phyloP scores from a whole-genome alignment of 1,140 invertebrate species.

The Hesperophylax magnus region DNA sequence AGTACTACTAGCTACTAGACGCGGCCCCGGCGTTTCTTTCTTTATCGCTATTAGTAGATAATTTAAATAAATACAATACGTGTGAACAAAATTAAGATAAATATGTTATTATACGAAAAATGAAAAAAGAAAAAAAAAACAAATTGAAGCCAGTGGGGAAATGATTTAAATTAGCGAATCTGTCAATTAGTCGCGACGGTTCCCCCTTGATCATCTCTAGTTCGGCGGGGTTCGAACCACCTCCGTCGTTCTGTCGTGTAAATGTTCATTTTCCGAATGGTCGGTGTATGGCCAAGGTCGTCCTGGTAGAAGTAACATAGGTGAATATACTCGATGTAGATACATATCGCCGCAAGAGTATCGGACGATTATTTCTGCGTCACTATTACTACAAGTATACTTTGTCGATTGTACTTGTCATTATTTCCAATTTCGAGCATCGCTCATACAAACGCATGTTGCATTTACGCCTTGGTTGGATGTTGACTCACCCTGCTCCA shows the following conservation, averaged over 20 bases:
- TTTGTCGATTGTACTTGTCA: slow-evolving; percentile 9
- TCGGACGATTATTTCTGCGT: neutral
- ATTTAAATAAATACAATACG: slow-evolving; percentile 55
- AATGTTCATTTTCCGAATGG: slow-evolving; percentile 55
- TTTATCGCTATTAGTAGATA: slow-evolving; percentile 54
- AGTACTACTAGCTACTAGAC: too few relatives aligned
- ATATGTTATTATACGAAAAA: slow-evolving; percentile 51
- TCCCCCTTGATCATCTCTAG: slow-evolving; percentile 30
- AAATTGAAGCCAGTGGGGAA: slow-evolving; percentile 44
- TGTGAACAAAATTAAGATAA: slow-evolving; percentile 49
- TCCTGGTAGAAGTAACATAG: slow-evolving; percentile 42
- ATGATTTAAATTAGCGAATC: slow-evolving; percentile 49
- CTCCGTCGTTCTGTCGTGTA: slow-evolving; percentile 61
- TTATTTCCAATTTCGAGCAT: slow-evolving; percentile 18
- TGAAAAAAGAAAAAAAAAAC: slow-evolving; percentile 49
- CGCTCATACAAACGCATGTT: slow-evolving; percentile 13
- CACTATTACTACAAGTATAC: neutral
- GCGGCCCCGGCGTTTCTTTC: slow-evolving; percentile 50
- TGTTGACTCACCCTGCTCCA: neutral
- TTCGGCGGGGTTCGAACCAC: slow-evolving; percentile 31
- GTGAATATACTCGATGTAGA: slow-evolving; percentile 27
- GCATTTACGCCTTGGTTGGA: slow-evolving; percentile 26
- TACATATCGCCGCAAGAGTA: neutral
- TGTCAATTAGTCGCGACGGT: slow-evolving; percentile 39
- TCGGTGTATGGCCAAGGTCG: neutral